Evolutionary conservation across 2,888 invertebrate species (phyloP).

Genomic region (Sinotaia quadrata): DNA sequence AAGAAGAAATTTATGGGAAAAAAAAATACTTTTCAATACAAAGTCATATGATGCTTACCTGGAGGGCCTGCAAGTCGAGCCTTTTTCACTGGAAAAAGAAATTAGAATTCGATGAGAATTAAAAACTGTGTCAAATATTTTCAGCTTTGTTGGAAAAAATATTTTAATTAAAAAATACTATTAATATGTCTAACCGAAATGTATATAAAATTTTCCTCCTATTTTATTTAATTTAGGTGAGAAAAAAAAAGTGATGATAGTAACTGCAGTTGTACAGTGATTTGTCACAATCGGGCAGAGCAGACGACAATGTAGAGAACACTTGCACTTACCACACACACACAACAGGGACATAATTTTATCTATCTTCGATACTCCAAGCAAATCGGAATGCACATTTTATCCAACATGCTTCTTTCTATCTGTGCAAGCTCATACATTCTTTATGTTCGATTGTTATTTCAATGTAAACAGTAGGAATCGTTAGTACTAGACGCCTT

Average conservation of each 20-base stretch:
- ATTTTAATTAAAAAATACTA: too few species aligned
- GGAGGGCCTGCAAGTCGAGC: constrained; percentile 88
- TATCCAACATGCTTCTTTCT: constrained; percentile 3
- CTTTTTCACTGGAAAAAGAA: constrained; percentile 88
- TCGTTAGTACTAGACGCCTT: constrained; percentile 11
- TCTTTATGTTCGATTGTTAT: too few species aligned
- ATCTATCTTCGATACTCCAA: constrained; percentile 31
- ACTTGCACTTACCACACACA: constrained; percentile 54
- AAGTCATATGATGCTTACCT: constrained; percentile 77
- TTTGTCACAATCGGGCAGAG: too few species aligned
- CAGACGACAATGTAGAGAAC: neutral
- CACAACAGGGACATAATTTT: constrained; percentile 59
- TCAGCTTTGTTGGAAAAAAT: too few species aligned
- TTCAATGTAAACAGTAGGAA: constrained; percentile 21
- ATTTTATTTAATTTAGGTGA: too few species aligned
- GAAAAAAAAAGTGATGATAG: too few species aligned
- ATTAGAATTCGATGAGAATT: too few species aligned
- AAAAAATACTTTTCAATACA: neutral
- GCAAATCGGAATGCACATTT: constrained; percentile 17
- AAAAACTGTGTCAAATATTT: too few species aligned
- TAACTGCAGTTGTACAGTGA: too few species aligned
- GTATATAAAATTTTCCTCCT: too few species aligned
- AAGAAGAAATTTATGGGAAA: too few species aligned
- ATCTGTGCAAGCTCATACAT: constrained; percentile 25
- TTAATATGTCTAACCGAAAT: too few species aligned